A percentile compares a stretch with the other conserved stretches of the same genome.
Conservation (phyloP, 2,113 vertebrate species). For the Periophthalmus modestus region DNA sequence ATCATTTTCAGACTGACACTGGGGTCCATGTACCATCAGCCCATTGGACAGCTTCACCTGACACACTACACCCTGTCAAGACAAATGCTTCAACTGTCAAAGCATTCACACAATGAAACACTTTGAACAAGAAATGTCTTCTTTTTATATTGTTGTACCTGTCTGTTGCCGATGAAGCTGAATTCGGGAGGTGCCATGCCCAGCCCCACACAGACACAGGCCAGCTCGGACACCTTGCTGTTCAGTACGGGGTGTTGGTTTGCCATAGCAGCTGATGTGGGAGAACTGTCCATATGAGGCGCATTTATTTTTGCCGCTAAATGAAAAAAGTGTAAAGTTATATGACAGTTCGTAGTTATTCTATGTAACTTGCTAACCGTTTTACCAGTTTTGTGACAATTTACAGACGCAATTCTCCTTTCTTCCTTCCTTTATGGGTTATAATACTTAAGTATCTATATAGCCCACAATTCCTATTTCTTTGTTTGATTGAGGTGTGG, state of each 20-base stretch:
- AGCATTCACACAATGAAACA: not conserved
- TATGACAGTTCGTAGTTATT: not conserved
- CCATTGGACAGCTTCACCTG: conserved; percentile 93
- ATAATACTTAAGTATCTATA: too few relatives aligned
- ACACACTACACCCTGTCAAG: conserved; percentile 85
- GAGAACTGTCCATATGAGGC: conserved; percentile 67
- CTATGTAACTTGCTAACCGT: too few relatives aligned
- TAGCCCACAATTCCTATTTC: too few relatives aligned
- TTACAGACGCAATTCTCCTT: too few relatives aligned
- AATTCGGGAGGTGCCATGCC: conserved; percentile 93
- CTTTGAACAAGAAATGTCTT: not conserved
- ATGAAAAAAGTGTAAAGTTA: not conserved
- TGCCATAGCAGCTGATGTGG: conserved; percentile 25
- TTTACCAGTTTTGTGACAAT: too few relatives aligned
- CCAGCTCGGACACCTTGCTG: conserved; percentile 86
- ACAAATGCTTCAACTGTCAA: not conserved
- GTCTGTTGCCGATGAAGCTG: conserved; percentile 85
- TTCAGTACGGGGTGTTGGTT: conserved; percentile 60
- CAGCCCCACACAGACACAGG: conserved; percentile 81
- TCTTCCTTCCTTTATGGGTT: too few relatives aligned
- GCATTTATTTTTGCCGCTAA: conserved; percentile 85
- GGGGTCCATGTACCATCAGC: conserved; percentile 87
- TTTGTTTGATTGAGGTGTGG: too few relatives aligned
- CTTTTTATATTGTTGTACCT: conserved; percentile 73
- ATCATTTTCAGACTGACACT: conserved; percentile 90